Percentiles rank a stretch among this genome's conserved stretches.
These are phyloP conservation scores for Dusona sp. DNA, from an alignment of 2,888 invertebrate species.

Conservation along the genomic window DNA sequence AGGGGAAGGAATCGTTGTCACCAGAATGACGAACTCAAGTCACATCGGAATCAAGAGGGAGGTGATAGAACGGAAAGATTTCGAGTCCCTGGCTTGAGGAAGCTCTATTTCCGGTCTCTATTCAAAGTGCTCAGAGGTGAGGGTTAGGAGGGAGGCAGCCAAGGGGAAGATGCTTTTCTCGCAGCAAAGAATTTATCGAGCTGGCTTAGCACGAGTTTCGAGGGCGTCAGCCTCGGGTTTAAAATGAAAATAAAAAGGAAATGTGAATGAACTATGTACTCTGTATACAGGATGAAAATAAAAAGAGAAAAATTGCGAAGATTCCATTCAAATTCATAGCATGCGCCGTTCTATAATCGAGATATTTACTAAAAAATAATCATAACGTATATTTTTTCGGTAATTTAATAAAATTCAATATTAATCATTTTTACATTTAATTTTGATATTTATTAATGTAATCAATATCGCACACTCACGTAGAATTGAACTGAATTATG, in stretches of 20 bases:
- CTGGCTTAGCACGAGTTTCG: conserved; percentile 59
- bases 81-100: conserved; percentile 68
- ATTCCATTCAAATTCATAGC: neutral
- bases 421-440: neutral
- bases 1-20: conserved; percentile 12
- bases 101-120: conserved; percentile 78
- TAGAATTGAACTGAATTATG: neutral
- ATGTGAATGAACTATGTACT: conserved; percentile 48
- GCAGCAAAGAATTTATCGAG: conserved; percentile 65
- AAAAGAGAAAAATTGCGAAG: neutral
- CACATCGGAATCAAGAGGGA: conserved; percentile 33
- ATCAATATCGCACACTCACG: neutral
- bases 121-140: conserved; percentile 53
- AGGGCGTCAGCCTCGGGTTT: conserved; percentile 60
- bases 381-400: neutral
- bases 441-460: neutral
- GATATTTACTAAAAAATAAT: neutral
- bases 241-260: conserved; percentile 51
- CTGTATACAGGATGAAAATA: neutral
- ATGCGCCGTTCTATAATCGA: neutral
- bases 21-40: conserved; percentile 3
- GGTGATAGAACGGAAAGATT: conserved; percentile 50
- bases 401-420: neutral
- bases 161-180: conserved; percentile 51
- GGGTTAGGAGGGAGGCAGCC: neutral